These are phyloP conservation scores for Lichenostomus cassidix DNA, from an alignment of 2,113 vertebrate species.

Conservation along the genomic window DNA sequence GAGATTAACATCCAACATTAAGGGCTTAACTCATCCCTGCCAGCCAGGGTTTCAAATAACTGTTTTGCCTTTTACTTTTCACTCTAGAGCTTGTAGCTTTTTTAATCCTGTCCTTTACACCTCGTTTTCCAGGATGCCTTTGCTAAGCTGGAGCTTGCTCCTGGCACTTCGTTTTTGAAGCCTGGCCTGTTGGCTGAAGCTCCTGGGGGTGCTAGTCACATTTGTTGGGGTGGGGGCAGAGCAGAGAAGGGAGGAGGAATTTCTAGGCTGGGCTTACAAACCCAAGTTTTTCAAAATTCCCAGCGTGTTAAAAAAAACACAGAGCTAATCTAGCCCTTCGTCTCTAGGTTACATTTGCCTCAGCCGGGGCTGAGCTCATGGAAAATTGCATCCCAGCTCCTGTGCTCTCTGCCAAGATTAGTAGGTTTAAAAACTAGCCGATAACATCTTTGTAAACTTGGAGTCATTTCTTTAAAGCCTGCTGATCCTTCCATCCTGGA, in stretches of 20 bases:
- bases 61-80: neutral
- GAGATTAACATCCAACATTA: neutral
- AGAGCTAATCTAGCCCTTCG: neutral
- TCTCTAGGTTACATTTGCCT: slow-evolving; percentile 43
- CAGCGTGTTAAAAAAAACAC: neutral
- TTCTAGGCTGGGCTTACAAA: neutral
- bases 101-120: neutral
- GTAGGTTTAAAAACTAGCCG: slow-evolving; percentile 35
- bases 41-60: neutral
- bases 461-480: neutral
- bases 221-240: neutral
- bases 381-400: slow-evolving; percentile 56
- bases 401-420: slow-evolving; percentile 41
- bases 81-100: neutral
- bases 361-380: slow-evolving; percentile 55
- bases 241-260: neutral
- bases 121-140: fast-evolving
- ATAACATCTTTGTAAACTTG: slow-evolving; percentile 60
- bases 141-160: neutral
- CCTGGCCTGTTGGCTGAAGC: neutral
- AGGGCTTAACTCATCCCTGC: neutral
- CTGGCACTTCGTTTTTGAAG: neutral
- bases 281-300: neutral
- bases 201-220: neutral
- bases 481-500: slow-evolving; percentile 17